Conservation (phyloP, 2,797 vertebrate genomes). For the Chiloscyllium punctatum region DNA sequence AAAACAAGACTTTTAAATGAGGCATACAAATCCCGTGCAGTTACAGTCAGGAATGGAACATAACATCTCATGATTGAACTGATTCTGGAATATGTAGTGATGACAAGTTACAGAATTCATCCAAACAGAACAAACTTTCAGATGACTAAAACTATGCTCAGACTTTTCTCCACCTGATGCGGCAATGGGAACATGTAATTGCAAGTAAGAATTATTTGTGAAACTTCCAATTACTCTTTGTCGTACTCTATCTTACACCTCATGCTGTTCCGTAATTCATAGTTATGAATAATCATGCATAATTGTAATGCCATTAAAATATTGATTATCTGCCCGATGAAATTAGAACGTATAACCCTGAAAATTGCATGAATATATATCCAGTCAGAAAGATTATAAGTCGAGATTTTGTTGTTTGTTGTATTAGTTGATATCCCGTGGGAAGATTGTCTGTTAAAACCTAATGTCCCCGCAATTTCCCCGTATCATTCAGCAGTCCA, state of each 20-base stretch:
- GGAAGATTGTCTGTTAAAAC: neutral
- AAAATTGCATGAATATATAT: too few species aligned
- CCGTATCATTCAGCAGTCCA: neutral
- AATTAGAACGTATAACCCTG: neutral
- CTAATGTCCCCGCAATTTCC: neutral
- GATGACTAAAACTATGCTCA: neutral
- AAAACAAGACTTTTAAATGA: neutral
- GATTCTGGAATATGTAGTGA: neutral
- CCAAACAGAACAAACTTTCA: neutral
- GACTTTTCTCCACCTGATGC: neutral
- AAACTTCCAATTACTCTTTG: neutral
- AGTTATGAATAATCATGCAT: neutral
- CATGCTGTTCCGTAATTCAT: neutral
- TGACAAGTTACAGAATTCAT: neutral
- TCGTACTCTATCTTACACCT: neutral
- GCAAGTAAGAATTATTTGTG: neutral
- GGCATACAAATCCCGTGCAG: neutral
- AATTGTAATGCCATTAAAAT: neutral
- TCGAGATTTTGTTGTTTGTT: neutral
- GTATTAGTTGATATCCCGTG: neutral
- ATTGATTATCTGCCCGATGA: neutral
- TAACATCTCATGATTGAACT: neutral
- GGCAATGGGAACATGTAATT: neutral
- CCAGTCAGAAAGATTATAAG: neutral
- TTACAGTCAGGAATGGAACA: neutral